Evolutionary conservation across 2,888 invertebrate genomes (phyloP), one percentile per base, ranked within the genome.

Genomic region (Macrosiphum euphorbiae): DNA sequence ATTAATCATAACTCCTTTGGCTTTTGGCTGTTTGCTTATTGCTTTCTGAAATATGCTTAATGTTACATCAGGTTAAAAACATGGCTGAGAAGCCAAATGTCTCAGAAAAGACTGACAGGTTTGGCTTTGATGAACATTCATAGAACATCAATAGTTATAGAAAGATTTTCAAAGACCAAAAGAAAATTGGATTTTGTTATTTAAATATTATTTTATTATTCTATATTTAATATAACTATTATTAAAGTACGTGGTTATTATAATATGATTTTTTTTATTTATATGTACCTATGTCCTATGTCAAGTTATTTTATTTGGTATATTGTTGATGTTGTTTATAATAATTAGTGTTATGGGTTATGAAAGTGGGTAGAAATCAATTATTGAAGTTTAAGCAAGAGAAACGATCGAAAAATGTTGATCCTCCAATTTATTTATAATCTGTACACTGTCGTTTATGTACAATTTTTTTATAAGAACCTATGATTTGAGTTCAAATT

Each of bases 31-130:
- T 58, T 58, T 58, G 58, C 58, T 58, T 58, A 58, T 58, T 58
- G 58, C 58, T 58, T 58, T 58, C 58, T 58, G 58, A 58, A 58
- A 58, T 67, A 47, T 47, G 41, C 41, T 2, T 44, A 44, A 67
- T 67, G 67, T 67, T 67, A 58, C 84, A 84, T 1, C 35, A 84
- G 24, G 10, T 88, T 52, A 88, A 52, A 88, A 88, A 55, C 52
- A 88, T 88, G 88, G 88, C 20, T 55, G 88, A 88, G 88, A 87
- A 87, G 87, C 52, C 52, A 87, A 87, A 87, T 87, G 52, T 26
- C 87, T 13, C 87, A 87, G n/a, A 16, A 88, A 88, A 88, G 88
- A 8, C 35, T 88, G 13, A 88, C 52, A 52, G 50, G 35, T n/a
- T 88, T 88, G n/a, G 24, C 35, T 24, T 28, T 86, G 3, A 86